A percentile compares a stretch with the other conserved stretches of the same genome.
phyloP scores from a whole-genome alignment of 2,113 vertebrate genomes.

The Bombycilla garrulus region DNA sequence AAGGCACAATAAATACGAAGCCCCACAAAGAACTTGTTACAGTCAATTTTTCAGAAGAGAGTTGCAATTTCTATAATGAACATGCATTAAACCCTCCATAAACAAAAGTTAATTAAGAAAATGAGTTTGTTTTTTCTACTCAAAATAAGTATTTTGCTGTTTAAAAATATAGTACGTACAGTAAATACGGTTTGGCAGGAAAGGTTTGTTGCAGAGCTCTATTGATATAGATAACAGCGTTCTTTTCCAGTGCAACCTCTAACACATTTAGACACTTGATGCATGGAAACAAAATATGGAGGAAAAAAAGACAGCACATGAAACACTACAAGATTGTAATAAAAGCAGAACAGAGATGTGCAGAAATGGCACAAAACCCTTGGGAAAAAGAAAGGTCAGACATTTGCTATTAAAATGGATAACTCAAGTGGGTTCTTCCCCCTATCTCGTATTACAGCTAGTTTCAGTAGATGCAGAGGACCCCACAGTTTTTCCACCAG shows the following conservation, averaged over 20 bases:
- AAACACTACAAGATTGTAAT: neutral
- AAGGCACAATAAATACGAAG: slow-evolving; percentile 10
- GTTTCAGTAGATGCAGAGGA: neutral
- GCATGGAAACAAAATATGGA: neutral
- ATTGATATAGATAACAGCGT: neutral
- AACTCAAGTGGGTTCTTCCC: neutral
- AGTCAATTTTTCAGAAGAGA: slow-evolving; percentile 23
- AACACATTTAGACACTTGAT: neutral
- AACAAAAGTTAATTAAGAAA: slow-evolving; percentile 63
- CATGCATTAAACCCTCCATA: slow-evolving; percentile 30
- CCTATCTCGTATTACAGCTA: neutral
- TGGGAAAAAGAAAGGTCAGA: neutral
- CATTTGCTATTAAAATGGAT: neutral
- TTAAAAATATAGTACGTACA: neutral
- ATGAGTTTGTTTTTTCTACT: neutral
- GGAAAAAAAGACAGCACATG: neutral
- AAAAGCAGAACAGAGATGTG: neutral
- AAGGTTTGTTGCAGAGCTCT: neutral
- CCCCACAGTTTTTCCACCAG: neutral
- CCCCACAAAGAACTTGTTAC: neutral
- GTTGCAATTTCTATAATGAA: slow-evolving; percentile 39
- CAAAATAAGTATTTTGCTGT: neutral
- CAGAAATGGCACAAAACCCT: neutral
- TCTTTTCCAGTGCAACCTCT: neutral
- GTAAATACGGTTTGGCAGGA: neutral